Evolutionary conservation across 2,797 vertebrate genomes (phyloP).

Genomic region (Macropus fuliginosus): DNA sequence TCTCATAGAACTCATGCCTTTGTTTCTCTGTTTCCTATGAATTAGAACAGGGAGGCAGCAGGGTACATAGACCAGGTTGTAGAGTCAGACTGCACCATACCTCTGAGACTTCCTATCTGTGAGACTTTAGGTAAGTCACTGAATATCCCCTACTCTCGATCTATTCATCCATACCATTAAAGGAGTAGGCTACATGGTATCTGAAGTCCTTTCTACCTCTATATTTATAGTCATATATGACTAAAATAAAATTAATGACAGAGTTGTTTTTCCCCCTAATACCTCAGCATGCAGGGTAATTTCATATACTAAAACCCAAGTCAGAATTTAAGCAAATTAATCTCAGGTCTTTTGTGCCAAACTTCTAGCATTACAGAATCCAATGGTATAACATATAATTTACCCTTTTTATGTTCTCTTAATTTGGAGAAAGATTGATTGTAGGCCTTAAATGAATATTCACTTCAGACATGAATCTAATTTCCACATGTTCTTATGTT

Average conservation of each 20-base stretch:
- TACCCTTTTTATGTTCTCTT: slow-evolving; percentile 62
- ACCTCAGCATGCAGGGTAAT: slow-evolving; percentile 10
- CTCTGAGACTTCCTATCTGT: background rate
- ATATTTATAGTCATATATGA: slow-evolving; percentile 17
- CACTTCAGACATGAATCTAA: slow-evolving; percentile 58
- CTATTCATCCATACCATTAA: background rate
- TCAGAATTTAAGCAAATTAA: slow-evolving; percentile 52
- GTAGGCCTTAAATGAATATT: slow-evolving; percentile 31
- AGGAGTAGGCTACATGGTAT: background rate
- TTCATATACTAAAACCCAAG: slow-evolving; percentile 20
- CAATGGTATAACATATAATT: slow-evolving; percentile 59
- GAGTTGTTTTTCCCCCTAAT: background rate
- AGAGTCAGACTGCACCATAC: background rate
- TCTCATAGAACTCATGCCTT: background rate
- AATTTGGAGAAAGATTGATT: slow-evolving; percentile 60
- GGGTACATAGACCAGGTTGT: background rate
- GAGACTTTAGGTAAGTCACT: background rate
- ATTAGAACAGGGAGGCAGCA: background rate
- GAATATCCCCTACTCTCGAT: background rate
- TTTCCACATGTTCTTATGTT: slow-evolving; percentile 58
- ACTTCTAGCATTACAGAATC: slow-evolving; percentile 35
- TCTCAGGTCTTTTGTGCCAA: slow-evolving; percentile 34
- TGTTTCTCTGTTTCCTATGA: background rate
- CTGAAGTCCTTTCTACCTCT: background rate
- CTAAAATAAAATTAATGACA: slow-evolving; percentile 19